Evolutionary conservation across 2,797 vertebrate species (phyloP).

Genomic region (Loris lydekkerianus): DNA sequence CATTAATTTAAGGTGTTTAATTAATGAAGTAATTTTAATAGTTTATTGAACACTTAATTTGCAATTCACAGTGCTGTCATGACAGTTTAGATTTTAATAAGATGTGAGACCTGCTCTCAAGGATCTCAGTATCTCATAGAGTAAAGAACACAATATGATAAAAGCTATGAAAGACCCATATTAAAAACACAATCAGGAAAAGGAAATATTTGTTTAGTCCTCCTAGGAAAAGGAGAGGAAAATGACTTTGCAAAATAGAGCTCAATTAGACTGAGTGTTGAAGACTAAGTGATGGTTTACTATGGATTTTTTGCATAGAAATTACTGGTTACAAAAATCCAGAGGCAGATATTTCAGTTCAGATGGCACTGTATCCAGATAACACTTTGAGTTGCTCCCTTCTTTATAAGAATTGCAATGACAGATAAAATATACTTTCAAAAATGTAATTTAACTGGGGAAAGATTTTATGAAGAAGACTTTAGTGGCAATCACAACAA

Average conservation of each 20-base stretch:
- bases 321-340: background rate
- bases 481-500: no score
- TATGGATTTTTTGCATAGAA: background rate
- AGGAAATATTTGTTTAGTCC: background rate
- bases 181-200: background rate
- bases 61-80: background rate
- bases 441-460: conserved; percentile 7
- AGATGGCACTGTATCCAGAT: background rate
- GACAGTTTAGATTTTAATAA: background rate
- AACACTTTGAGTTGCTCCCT: background rate
- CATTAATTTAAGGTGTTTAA: conserved; percentile 11
- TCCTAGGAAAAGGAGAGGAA: background rate
- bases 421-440: background rate
- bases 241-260: background rate
- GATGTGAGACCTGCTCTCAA: background rate
- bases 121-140: background rate
- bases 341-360: background rate
- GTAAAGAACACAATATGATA: background rate
- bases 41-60: background rate
- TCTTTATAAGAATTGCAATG: background rate
- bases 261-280: background rate
- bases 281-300: background rate
- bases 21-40: background rate
- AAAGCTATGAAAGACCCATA: background rate
- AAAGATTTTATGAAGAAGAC: no score